These are phyloP conservation scores for Pogonocherus hispidulus DNA, from an alignment of 2,888 invertebrate genomes.

Conservation along the genomic window DNA sequence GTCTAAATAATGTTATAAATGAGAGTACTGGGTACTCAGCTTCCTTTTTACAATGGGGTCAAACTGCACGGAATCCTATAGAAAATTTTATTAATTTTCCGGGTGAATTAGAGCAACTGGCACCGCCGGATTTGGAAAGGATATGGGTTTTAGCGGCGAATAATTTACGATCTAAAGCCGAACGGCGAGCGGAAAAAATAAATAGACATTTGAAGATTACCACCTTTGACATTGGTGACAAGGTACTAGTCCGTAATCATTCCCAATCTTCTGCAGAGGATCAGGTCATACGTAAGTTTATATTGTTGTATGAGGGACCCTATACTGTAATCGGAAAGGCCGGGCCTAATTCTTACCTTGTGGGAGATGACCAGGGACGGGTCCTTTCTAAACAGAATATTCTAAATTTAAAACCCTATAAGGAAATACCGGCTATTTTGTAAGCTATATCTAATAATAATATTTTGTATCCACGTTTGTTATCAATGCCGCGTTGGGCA, in stretches of 20 bases:
- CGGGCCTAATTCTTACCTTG: conserved; percentile 4
- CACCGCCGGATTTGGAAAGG: not conserved
- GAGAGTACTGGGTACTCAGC: conserved; percentile 21
- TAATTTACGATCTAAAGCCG: conserved; percentile 11
- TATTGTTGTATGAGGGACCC: conserved; percentile 1
- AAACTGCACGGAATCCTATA: not conserved
- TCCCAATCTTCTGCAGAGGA: conserved; percentile 7
- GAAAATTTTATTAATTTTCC: not conserved
- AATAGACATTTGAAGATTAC: not conserved
- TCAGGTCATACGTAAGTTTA: not conserved
- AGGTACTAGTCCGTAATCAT: not conserved
- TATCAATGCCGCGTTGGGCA: too few relatives aligned
- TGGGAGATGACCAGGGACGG: not conserved
- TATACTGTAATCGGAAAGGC: conserved; percentile 2
- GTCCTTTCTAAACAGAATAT: not conserved
- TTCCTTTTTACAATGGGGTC: conserved; percentile 10
- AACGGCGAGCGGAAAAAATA: not conserved
- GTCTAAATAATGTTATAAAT: conserved; percentile 29
- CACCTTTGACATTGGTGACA: not conserved
- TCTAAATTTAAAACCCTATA: conserved; percentile 2
- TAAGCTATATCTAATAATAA: not conserved
- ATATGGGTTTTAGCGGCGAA: conserved; percentile 17
- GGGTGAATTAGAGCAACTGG: not conserved
- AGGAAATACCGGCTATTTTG: not conserved
- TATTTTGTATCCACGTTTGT: too few relatives aligned